phyloP scores from a whole-genome alignment of 30 jellyfish, hydroid and myxozoan genomes.

The Mastigias papua region DNA sequence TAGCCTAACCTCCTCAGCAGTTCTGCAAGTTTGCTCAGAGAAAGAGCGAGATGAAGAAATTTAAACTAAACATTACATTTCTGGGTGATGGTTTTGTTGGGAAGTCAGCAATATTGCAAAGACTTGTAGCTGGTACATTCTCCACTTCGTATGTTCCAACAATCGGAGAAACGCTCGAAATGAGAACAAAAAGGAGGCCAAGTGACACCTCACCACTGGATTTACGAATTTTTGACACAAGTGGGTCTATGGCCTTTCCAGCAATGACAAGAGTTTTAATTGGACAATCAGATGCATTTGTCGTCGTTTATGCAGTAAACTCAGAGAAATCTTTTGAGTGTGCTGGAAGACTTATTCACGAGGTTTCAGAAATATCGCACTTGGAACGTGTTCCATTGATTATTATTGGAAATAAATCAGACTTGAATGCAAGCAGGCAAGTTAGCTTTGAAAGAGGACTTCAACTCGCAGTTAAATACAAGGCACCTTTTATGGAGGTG shows the following conservation, averaged over 20 bases:
- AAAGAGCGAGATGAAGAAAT: conserved; percentile 32
- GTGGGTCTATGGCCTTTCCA: conserved; percentile 83
- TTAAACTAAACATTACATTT: conserved; percentile 53
- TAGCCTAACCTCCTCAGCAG: not conserved
- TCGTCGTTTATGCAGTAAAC: conserved; percentile 71
- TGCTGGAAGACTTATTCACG: conserved; percentile 54
- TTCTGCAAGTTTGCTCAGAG: not conserved
- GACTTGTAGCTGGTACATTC: conserved; percentile 21
- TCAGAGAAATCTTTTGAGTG: conserved; percentile 64
- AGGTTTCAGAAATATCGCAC: conserved; percentile 56
- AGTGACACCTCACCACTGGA: conserved; percentile 37
- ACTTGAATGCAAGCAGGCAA: conserved; percentile 35
- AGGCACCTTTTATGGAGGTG: conserved; percentile 75
- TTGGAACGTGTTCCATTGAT: conserved; percentile 52
- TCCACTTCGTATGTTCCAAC: conserved; percentile 62
- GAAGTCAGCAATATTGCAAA: conserved; percentile 66
- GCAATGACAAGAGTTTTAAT: conserved; percentile 75
- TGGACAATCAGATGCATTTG: conserved; percentile 66
- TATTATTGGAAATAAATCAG: conserved; percentile 70
- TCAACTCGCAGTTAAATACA: conserved; percentile 74
- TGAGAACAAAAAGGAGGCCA: conserved; percentile 22
- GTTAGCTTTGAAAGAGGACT: conserved; percentile 72
- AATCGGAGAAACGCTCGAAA: conserved; percentile 59
- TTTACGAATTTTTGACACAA: conserved; percentile 66
- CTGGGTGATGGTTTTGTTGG: conserved; percentile 82